These are phyloP conservation scores for Oophaga sylvatica DNA, from an alignment of 2,797 vertebrate genomes.

Conservation along the genomic window DNA sequence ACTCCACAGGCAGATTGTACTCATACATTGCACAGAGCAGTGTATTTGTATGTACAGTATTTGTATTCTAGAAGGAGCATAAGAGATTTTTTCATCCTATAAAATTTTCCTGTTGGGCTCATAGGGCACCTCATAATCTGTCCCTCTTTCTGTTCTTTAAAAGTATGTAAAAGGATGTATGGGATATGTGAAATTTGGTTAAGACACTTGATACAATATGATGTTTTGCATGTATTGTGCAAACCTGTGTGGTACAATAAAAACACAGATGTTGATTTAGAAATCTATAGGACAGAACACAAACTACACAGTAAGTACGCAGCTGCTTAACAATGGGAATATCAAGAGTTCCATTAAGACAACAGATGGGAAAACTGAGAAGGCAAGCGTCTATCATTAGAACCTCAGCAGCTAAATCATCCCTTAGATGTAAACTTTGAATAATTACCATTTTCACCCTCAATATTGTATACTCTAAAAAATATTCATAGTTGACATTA, in stretches of 20 bases:
- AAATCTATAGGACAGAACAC: conserved; percentile 1
- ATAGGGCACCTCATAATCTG: no score
- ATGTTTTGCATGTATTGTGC: background rate
- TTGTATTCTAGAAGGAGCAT: no score
- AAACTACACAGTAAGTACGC: background rate
- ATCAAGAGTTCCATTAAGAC: background rate
- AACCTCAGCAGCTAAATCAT: background rate
- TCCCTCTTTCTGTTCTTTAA: no score
- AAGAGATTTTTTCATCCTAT: no score
- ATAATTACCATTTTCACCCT: background rate
- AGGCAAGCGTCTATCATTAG: background rate
- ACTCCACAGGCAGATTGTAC: no score
- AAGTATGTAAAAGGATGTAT: no score
- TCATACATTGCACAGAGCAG: no score
- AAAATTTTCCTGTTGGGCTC: no score
- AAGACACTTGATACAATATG: background rate
- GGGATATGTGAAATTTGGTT: background rate
- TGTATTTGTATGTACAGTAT: no score
- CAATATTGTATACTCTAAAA: background rate
- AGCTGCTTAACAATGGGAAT: background rate
- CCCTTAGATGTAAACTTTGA: background rate
- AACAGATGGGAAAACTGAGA: conserved; percentile 22
- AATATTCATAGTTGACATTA: background rate
- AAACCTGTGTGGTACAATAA: background rate
- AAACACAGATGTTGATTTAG: background rate